A percentile compares a stretch with the other conserved stretches of the same genome.
Evolutionary conservation across 2,888 invertebrate genomes (phyloP).

Genomic region (Sinohyriopsis cumingii): DNA sequence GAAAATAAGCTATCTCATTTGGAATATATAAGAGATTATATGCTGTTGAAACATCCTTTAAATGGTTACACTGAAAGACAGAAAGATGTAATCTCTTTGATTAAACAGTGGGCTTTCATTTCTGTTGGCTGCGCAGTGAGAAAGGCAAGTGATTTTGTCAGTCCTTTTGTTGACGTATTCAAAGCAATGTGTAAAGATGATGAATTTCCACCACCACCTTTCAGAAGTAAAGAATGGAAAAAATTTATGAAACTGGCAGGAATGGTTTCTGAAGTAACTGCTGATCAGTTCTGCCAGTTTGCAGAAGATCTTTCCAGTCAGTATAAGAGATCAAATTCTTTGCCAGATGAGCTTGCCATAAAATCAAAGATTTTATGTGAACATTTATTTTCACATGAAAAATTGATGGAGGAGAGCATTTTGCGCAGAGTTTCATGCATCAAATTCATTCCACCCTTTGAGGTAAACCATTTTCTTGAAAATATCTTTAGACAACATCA

Average conservation of each 20-base stretch:
- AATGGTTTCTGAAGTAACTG: constrained; percentile 14
- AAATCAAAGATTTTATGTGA: constrained; percentile 12
- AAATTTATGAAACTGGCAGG: constrained; percentile 17
- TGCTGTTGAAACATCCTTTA: not conserved
- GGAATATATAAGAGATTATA: constrained; percentile 7
- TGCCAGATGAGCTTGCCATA: constrained; percentile 5
- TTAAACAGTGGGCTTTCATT: constrained; percentile 12
- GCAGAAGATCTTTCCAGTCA: constrained; percentile 13
- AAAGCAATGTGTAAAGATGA: constrained; percentile 37
- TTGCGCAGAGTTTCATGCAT: constrained; percentile 7
- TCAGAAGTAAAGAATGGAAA: not conserved
- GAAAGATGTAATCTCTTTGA: not conserved
- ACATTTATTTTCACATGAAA: constrained; percentile 9
- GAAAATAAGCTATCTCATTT: constrained; percentile 13
- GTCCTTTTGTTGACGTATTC: constrained; percentile 41
- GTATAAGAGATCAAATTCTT: not conserved
- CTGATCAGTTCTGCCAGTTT: constrained; percentile 22
- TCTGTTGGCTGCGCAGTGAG: constrained; percentile 21
- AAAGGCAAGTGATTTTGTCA: constrained; percentile 43
- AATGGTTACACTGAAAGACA: not conserved
- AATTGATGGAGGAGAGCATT: not conserved
- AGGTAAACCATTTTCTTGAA: not conserved
- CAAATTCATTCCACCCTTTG: constrained; percentile 13
- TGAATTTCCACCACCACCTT: constrained; percentile 37
- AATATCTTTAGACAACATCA: not conserved